These are phyloP conservation scores for Ditylenchus weischeri DNA, from an alignment of 2,888 invertebrate genomes.

Conservation along the genomic window DNA sequence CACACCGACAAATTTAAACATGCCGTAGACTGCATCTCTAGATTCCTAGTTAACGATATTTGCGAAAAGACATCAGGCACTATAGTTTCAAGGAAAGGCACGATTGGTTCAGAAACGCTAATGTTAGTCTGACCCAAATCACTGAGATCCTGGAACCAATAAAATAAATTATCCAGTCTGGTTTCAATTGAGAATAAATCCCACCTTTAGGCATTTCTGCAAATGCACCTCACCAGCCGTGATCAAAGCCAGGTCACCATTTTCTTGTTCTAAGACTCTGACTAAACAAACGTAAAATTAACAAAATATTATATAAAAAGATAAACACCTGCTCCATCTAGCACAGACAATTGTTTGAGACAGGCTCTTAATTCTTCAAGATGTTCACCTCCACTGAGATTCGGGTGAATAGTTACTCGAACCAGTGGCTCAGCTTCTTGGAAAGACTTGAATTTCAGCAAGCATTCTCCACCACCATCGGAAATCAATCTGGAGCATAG, in stretches of 20 bases:
- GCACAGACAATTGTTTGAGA: slow-evolving; percentile 43
- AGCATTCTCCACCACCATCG: neutral
- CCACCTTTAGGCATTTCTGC: slow-evolving; percentile 75
- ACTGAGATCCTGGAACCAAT: slow-evolving; percentile 73
- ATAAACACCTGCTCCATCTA: slow-evolving; percentile 40
- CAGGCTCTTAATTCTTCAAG: slow-evolving; percentile 43
- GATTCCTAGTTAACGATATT: slow-evolving; percentile 41
- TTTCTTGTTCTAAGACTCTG: slow-evolving; percentile 72
- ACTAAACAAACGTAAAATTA: neutral
- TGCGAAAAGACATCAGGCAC: slow-evolving; percentile 61
- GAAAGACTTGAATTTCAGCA: slow-evolving; percentile 14
- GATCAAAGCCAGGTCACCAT: slow-evolving; percentile 87
- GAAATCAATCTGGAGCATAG: slow-evolving; percentile 65
- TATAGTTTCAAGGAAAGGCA: slow-evolving; percentile 90
- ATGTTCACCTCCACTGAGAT: slow-evolving; percentile 65
- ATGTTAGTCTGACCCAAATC: slow-evolving; percentile 59
- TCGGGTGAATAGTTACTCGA: slow-evolving; percentile 88
- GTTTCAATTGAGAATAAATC: slow-evolving; percentile 4
- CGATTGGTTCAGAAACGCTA: slow-evolving; percentile 86
- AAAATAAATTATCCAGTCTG: neutral
- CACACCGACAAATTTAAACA: no score
- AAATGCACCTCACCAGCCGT: slow-evolving; percentile 96
- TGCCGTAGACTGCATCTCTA: slow-evolving; percentile 44
- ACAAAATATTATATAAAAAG: no score
- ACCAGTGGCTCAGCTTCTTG: slow-evolving; percentile 74